A percentile compares a stretch with the other conserved stretches of the same genome.
Conservation (phyloP, 2,888 invertebrate genomes). For the Frankliniella fusca region DNA sequence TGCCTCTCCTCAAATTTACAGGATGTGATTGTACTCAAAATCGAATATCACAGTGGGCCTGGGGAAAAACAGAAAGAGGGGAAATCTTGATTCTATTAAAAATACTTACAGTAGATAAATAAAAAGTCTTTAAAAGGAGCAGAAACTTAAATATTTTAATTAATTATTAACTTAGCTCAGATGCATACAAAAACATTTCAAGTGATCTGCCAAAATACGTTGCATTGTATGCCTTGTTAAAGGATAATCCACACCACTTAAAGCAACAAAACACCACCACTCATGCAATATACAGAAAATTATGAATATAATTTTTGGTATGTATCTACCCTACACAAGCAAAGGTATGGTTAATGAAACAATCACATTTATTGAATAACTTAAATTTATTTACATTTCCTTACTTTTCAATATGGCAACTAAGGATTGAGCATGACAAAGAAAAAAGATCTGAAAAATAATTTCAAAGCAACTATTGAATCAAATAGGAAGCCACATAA, state of each 20-base stretch:
- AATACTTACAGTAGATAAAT: neutral
- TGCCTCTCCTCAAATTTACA: slow-evolving; percentile 16
- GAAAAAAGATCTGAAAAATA: slow-evolving; percentile 15
- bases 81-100: neutral
- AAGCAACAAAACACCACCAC: slow-evolving; percentile 16
- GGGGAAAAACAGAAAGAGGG: neutral
- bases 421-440: slow-evolving; percentile 17
- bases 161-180: neutral
- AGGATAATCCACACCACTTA: slow-evolving; percentile 22
- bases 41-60: slow-evolving; percentile 8
- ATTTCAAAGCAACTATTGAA: neutral
- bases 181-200: neutral
- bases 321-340: slow-evolving; percentile 10
- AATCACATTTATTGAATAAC: slow-evolving; percentile 25
- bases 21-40: slow-evolving; percentile 24
- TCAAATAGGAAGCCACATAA: neutral
- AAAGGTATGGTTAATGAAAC: slow-evolving; percentile 5
- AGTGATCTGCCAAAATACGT: neutral
- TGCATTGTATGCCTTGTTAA: neutral
- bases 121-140: neutral
- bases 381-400: slow-evolving; percentile 17
- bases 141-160: neutral
- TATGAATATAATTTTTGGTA: slow-evolving; percentile 27
- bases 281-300: slow-evolving; percentile 22
- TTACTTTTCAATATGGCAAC: slow-evolving; percentile 23